These are phyloP conservation scores for Cheilosia vulpina DNA, from an alignment of 2,888 invertebrate genomes.

Conservation along the genomic window DNA sequence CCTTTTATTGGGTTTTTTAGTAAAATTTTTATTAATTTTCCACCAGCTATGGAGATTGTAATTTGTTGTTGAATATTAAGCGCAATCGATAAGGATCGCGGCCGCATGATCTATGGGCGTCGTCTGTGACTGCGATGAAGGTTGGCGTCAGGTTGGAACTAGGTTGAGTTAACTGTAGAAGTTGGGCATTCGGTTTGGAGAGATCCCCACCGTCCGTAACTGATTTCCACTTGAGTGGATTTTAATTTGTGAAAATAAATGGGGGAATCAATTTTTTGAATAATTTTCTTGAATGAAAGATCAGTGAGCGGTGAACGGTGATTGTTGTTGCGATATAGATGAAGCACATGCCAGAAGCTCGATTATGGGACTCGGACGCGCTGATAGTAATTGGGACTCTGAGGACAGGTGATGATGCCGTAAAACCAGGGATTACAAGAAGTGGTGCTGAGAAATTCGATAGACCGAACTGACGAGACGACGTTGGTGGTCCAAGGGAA, in stretches of 20 bases:
- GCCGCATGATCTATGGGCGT: conserved; percentile 53
- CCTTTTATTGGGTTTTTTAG: conserved; percentile 50
- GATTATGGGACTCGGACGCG: neutral
- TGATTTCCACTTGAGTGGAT: conserved; percentile 51
- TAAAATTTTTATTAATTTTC: conserved; percentile 39
- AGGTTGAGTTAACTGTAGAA: conserved; percentile 20
- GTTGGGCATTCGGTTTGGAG: neutral
- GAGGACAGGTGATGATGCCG: conserved; percentile 26
- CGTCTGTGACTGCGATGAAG: conserved; percentile 26
- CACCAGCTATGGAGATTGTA: conserved; percentile 21
- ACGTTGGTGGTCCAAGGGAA: conserved; percentile 38
- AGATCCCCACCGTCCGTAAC: conserved; percentile 4
- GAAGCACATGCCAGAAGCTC: conserved; percentile 44
- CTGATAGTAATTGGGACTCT: neutral
- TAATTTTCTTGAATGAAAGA: conserved; percentile 26
- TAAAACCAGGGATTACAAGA: neutral
- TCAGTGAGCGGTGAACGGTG: neutral
- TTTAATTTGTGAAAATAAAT: conserved; percentile 50
- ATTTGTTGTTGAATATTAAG: conserved; percentile 36
- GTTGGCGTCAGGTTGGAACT: conserved; percentile 49
- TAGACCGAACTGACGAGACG: conserved; percentile 3
- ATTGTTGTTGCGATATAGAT: conserved; percentile 9
- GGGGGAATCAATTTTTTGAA: conserved; percentile 34
- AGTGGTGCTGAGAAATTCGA: conserved; percentile 21
- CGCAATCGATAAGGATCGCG: conserved; percentile 51